phyloP scores from a whole-genome alignment of 2,113 vertebrate species.

The Ciconia boyciana region DNA sequence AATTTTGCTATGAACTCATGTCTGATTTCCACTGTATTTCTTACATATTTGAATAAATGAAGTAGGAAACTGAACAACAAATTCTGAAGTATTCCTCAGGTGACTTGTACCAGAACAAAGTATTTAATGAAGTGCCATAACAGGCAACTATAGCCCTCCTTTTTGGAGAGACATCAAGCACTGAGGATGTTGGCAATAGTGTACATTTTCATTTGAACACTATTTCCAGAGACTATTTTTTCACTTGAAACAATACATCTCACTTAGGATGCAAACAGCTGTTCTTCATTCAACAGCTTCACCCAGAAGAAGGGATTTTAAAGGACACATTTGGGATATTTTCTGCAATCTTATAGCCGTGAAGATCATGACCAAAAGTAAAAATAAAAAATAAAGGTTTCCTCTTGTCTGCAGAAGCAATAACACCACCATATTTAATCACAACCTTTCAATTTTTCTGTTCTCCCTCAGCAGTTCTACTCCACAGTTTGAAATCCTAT shows the following conservation, averaged over 20 bases:
- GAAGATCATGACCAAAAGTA: not conserved
- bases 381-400: not conserved
- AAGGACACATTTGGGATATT: not conserved
- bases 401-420: not conserved
- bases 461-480: not conserved
- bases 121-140: not conserved
- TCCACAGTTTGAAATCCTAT: not conserved
- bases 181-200: not conserved
- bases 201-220: not conserved
- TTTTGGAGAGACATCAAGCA: conserved; percentile 1
- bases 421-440: not conserved
- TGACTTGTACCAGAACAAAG: not conserved
- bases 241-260: not conserved
- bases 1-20: not conserved
- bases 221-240: conserved; percentile 18
- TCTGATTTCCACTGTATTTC: not conserved
- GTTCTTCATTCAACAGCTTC: conserved; percentile 16
- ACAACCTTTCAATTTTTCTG: not conserved
- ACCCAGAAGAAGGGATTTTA: not conserved
- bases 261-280: conserved; percentile 18
- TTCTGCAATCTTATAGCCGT: not conserved
- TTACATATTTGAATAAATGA: not conserved
- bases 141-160: not conserved
- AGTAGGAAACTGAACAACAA: not conserved
- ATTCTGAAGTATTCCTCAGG: not conserved